Evolutionary conservation across 2,113 vertebrate species (phyloP), one percentile per base, ranked within the genome.

Genomic region (Zapornia atra): DNA sequence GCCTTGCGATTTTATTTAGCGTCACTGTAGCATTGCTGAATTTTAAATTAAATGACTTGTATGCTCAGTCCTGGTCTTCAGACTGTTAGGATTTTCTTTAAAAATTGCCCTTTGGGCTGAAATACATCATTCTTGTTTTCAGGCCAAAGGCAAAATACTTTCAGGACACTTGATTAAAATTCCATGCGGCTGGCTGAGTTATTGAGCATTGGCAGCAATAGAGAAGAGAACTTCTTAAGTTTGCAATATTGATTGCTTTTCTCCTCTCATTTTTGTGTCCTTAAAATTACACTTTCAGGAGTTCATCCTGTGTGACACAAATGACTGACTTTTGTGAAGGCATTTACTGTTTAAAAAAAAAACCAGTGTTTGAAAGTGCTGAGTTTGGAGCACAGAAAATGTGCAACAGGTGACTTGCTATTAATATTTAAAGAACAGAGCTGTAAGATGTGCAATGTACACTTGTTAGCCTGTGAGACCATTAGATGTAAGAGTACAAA

Each of bases 121-220:
- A 92, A 83, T 78, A 34, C 65, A 77, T 92, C 53, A 75, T 92
- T 92, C 92, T 90, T 96, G 79, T 88, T 94, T 79, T 91, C 66
- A 93, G 53, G 92, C 95, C 93, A 93, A 94, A 83, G 96, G 93
- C 90, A 92, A 96, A 95, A 95, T 96, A 88, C 68, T 97, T 96
- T 93, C 31, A 64, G 86, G 80, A 93, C 16, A 28, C 69, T 90
- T 92, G 94, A 95, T 96, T 93, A 88, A 94, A 94, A 90, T 94
- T 93, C 88, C 86, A 65, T 61, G 92, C 0, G 2, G 29, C 69
- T 73, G 85, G 2, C 31, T 78, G 92, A 88, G 42, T 84, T 88
- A 38, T 53, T 66, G 14, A 90, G 38, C 64, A n/a, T 4, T 90
- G 63, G 54, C 22, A 7, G 75, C 40, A 81, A 17, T 44, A 44